Evolutionary conservation across 2,888 invertebrate species (phyloP).

Genomic region (Sphinx pinastri): DNA sequence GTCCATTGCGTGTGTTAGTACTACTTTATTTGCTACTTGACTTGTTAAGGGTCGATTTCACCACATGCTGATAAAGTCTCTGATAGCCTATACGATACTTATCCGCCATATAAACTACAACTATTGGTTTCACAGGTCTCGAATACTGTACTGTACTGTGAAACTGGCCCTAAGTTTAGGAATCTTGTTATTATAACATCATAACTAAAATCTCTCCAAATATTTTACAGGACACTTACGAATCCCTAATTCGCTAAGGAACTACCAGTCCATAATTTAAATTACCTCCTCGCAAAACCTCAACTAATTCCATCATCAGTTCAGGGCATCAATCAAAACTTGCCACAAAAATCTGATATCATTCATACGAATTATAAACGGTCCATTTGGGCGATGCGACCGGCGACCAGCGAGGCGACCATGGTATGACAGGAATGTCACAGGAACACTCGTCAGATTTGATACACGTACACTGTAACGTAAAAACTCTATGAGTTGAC

Average conservation of each 20-base stretch:
- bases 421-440: constrained; percentile 58
- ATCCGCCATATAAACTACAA: no score
- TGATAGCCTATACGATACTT: no score
- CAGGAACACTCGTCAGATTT: constrained; percentile 64
- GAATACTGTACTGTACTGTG: no score
- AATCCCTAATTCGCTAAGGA: neutral
- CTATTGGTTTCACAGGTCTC: no score
- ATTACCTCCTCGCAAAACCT: constrained; percentile 7
- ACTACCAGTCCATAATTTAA: neutral
- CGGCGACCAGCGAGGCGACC: constrained; percentile 4
- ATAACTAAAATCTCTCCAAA: no score
- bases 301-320: constrained; percentile 31
- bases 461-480: constrained; percentile 48
- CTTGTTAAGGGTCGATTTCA: no score
- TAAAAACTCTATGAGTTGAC: constrained; percentile 64
- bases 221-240: no score
- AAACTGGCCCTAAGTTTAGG: no score
- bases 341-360: constrained; percentile 51
- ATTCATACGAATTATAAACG: constrained; percentile 66
- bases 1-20: neutral
- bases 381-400: constrained; percentile 53
- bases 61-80: no score
- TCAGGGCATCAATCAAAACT: constrained; percentile 41
- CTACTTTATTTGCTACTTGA: neutral
- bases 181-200: no score